Percentiles rank a stretch among this genome's conserved stretches.
Evolutionary conservation across 2,888 invertebrate genomes (phyloP).

Genomic region (Coleophora flavipennella): DNA sequence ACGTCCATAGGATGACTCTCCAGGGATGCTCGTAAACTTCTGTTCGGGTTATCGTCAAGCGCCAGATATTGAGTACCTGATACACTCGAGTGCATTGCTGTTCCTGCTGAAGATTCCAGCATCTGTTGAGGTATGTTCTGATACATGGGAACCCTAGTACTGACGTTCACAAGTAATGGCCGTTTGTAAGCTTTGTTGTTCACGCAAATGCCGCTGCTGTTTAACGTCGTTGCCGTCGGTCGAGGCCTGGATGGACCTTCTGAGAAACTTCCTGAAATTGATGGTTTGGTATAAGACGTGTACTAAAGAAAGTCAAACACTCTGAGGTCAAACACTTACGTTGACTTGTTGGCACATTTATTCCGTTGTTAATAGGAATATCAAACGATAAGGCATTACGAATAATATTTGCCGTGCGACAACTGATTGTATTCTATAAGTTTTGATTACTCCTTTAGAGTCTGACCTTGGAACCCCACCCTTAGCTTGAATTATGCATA

Average conservation of each 20-base stretch:
- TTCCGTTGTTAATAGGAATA: background rate
- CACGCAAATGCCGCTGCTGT: background rate
- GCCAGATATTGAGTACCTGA: background rate
- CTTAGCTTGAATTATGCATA: too few relatives aligned
- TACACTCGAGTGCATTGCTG: background rate
- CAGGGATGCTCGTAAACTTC: background rate
- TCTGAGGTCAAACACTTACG: too few relatives aligned
- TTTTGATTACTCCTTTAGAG: too few relatives aligned
- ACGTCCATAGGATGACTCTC: background rate
- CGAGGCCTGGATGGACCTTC: background rate
- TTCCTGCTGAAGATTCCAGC: background rate
- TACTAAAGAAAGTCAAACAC: background rate
- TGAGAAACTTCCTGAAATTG: background rate
- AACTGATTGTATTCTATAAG: too few relatives aligned
- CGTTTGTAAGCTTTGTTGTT: background rate
- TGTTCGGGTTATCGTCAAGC: background rate
- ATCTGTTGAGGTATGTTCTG: background rate
- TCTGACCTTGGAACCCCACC: too few relatives aligned
- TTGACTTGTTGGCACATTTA: background rate
- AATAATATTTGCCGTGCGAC: too few relatives aligned
- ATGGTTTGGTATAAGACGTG: background rate
- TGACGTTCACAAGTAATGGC: background rate
- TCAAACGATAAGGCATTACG: too few relatives aligned
- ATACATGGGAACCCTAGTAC: background rate
- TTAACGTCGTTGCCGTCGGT: background rate